Base-by-base conservation (phyloP, 2,797 vertebrate genomes). In the Brachyrhaphis roseni region DNA sequence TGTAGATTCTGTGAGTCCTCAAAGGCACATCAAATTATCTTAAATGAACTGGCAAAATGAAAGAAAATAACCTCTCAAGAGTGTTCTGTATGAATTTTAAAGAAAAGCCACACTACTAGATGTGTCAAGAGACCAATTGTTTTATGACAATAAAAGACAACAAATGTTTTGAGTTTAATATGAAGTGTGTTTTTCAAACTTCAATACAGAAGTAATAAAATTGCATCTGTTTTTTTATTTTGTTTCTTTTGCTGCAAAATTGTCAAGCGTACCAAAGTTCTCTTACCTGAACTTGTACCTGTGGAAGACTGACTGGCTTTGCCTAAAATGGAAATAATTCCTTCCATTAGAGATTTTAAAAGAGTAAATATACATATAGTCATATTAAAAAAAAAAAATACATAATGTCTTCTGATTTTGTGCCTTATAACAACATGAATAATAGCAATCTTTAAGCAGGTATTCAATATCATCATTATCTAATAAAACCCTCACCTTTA, bases 401-500 rank as follows among this genome's bases (percentile, higher is more conserved):
- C 53, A 55, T 26, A 26, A 53, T 53, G 23, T 6, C 51, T 53
- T 53, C 18, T 53, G 23, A 53, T 53, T 53, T 23, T 28, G 53
- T 57, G n/a, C 3, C 53, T 12, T 15, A 28, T 57, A 57, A 57
- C n/a, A 57, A 57, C 26, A 57, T 57, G 5, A 28, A 15, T 57
- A 57, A 55, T 11, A 59, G 55, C 12, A 13, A 28, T 28, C n/a
- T 59, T 57, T 28, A 28, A 13, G 28, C 4, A 59, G 57, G 13
- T 31, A 59, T 31, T 59, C 2, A 59, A 59, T 36, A 31, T 34
- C 2, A 34, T 16, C 59, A 8, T 34, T 8, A 4, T 75, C 1
- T 39, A 45, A 72, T n/a, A 12, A n/a, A 6, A 75, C n/a, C 78
- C 85, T 86, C 59, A 91, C 89, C 68, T 78, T 89, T 85, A 73